phyloP scores from a whole-genome alignment of 1,140 invertebrate genomes.

The Drosophila arawakana region DNA sequence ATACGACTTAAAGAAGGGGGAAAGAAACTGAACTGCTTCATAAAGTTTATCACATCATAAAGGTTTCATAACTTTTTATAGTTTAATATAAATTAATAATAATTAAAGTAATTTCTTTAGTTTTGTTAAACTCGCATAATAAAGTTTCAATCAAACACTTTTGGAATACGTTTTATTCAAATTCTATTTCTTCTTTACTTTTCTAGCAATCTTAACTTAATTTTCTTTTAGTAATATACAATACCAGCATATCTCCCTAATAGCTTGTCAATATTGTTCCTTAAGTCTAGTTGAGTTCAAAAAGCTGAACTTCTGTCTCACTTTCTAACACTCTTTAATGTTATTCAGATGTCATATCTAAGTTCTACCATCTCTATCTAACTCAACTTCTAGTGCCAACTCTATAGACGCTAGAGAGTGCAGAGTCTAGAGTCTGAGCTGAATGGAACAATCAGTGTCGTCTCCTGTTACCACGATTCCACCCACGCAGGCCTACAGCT shows the following conservation, averaged over 20 bases:
- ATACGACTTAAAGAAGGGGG: too few relatives aligned
- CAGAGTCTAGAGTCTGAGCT: not conserved
- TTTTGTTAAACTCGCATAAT: too few relatives aligned
- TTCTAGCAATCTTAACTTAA: not conserved
- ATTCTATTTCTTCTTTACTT: not conserved
- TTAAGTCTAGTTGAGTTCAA: constrained; percentile 16
- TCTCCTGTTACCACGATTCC: constrained; percentile 60
- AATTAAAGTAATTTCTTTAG: too few relatives aligned
- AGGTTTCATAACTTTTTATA: too few relatives aligned
- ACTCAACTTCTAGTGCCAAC: not conserved
- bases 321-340: constrained; percentile 31
- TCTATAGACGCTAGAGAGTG: not conserved
- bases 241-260: not conserved
- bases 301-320: constrained; percentile 25
- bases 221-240: constrained; percentile 7
- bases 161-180: not conserved
- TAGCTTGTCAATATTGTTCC: constrained; percentile 9
- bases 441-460: constrained; percentile 52
- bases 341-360: constrained; percentile 24
- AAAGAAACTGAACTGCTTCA: too few relatives aligned
- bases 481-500: constrained; percentile 50
- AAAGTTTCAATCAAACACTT: not conserved
- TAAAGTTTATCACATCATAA: too few relatives aligned
- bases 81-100: too few relatives aligned
- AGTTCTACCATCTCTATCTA: constrained; percentile 9